Conservation (phyloP, 2,888 invertebrate genomes). For the Spatulosminthurus flaviceps region DNA sequence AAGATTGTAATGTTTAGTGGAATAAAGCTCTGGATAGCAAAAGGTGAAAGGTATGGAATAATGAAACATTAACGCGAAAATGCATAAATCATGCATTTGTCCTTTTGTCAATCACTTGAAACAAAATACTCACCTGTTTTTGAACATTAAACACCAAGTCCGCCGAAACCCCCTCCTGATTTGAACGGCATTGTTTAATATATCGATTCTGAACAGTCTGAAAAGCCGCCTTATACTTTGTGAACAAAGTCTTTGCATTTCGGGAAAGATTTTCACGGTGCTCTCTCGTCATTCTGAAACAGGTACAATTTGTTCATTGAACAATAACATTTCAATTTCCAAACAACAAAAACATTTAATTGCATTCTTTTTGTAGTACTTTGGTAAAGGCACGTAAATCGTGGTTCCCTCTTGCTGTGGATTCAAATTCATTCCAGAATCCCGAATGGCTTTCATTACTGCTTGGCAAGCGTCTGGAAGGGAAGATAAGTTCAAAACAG, state of each 20-base stretch:
- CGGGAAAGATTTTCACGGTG: conserved; percentile 88
- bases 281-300: conserved; percentile 83
- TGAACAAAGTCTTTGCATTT: conserved; percentile 83
- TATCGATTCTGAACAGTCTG: conserved; percentile 79
- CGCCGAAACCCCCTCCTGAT: conserved; percentile 73
- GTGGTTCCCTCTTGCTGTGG: conserved; percentile 95
- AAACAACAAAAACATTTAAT: no score
- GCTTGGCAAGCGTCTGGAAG: conserved; percentile 88
- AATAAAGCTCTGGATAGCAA: no score
- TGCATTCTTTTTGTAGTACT: no score
- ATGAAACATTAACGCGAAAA: no score
- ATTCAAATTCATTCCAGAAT: conserved; percentile 89
- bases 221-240: conserved; percentile 80
- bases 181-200: conserved; percentile 77
- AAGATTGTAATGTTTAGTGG: no score
- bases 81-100: no score
- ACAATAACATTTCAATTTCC: conserved; percentile 54
- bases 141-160: conserved; percentile 76
- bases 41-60: background rate
- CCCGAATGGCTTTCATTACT: conserved; percentile 78
- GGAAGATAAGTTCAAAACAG: conserved; percentile 82
- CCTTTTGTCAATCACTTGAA: no score
- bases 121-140: conserved; percentile 66
- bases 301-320: conserved; percentile 20
- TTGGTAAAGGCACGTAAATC: conserved; percentile 86